These are phyloP conservation scores for Brachionus calyciflorus DNA, from an alignment of 1,140 invertebrate genomes.

Conservation along the genomic window DNA sequence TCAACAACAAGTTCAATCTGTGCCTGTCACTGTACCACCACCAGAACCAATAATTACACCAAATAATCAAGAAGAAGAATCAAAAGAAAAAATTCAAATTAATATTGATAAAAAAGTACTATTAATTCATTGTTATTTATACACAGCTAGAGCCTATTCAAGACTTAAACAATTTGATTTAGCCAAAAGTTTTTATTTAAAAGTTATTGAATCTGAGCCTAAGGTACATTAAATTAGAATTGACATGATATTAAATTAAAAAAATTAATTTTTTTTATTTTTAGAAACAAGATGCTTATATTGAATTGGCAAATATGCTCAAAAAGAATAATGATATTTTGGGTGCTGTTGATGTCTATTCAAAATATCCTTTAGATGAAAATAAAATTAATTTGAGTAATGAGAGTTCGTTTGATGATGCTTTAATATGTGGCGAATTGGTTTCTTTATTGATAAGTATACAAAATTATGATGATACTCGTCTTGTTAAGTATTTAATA, in stretches of 20 bases:
- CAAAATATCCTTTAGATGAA: constrained; percentile 37
- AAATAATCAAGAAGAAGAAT: background rate
- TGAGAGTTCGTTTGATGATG: constrained; percentile 34
- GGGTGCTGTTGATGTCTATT: constrained; percentile 42
- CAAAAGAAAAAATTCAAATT: constrained; percentile 9
- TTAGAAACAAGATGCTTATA: constrained; percentile 40
- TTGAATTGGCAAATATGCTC: constrained; percentile 39
- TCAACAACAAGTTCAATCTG: background rate
- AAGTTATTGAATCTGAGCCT: constrained; percentile 29
- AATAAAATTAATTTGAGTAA: too few relatives aligned
- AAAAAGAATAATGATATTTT: constrained; percentile 38
- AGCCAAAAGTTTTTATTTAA: constrained; percentile 7
- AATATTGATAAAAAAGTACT: constrained; percentile 6
- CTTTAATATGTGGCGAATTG: constrained; percentile 27
- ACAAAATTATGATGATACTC: constrained; percentile 35
- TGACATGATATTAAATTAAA: background rate
- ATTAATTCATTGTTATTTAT: background rate
- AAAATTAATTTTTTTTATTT: background rate
- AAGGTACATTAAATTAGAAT: constrained; percentile 16
- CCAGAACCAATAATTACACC: too few relatives aligned
- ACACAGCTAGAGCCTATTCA: background rate
- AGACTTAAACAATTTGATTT: constrained; percentile 34
- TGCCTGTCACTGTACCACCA: too few relatives aligned
- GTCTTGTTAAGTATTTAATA: constrained; percentile 25
- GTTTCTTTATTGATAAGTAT: constrained; percentile 24